These are phyloP conservation scores for Pristionchus arcanus DNA, from an alignment of 2,888 invertebrate species.

Conservation along the genomic window DNA sequence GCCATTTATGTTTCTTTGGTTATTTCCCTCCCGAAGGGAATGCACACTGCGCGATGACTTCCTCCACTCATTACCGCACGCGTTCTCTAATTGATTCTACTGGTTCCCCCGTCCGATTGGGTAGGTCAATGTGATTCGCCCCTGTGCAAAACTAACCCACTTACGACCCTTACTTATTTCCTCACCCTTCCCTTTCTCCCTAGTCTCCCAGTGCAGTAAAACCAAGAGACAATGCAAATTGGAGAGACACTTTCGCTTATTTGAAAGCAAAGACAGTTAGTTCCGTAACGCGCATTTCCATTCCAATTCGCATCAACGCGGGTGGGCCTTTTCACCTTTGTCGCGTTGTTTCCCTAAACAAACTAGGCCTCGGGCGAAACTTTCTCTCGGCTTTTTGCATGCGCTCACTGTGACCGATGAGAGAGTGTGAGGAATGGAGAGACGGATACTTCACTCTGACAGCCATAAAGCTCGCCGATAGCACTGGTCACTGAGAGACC, in stretches of 20 bases:
- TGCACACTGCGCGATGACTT: too few relatives aligned
- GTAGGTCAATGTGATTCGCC: not conserved
- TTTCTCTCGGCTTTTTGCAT: not conserved
- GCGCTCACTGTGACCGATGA: too few relatives aligned
- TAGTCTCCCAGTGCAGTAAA: too few relatives aligned
- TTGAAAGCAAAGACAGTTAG: not conserved
- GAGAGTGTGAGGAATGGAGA: too few relatives aligned
- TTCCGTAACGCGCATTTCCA: slow-evolving; percentile 37
- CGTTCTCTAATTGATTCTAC: slow-evolving; percentile 2
- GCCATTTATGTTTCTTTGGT: not conserved
- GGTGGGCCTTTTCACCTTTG: not conserved
- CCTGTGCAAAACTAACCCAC: slow-evolving; percentile 26
- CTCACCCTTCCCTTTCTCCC: not conserved
- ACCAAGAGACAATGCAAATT: not conserved
- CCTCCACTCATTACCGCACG: not conserved
- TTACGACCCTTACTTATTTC: slow-evolving; percentile 29
- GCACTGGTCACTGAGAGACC: too few relatives aligned
- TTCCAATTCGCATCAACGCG: slow-evolving; percentile 27
- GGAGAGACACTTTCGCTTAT: not conserved
- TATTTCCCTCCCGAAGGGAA: not conserved
- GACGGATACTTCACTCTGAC: too few relatives aligned
- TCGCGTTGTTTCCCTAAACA: not conserved
- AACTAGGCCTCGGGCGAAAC: not conserved
- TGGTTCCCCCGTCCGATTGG: not conserved
- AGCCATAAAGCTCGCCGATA: too few relatives aligned